These are phyloP conservation scores for Clytia hemisphaerica DNA, from an alignment of 30 jellyfish, hydroid and myxozoan genomes.

Conservation along the genomic window DNA sequence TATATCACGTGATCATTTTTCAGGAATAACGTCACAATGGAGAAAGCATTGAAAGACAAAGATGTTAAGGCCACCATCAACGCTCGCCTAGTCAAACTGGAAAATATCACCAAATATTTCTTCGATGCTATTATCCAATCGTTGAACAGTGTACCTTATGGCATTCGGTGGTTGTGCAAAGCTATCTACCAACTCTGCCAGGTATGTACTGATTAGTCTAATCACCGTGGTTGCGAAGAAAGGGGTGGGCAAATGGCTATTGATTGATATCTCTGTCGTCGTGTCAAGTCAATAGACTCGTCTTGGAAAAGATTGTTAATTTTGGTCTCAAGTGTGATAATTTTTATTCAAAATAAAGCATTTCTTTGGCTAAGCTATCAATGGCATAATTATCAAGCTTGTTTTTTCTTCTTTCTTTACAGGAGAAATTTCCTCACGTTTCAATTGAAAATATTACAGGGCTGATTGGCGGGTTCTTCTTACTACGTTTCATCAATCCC, in stretches of 20 bases:
- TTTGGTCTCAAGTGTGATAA: too few species aligned
- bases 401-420: slow-evolving; percentile 3
- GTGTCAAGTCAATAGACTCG: too few species aligned
- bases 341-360: too few species aligned
- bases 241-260: too few species aligned
- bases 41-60: slow-evolving; percentile 65
- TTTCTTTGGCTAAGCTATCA: too few species aligned
- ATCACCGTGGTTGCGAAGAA: too few species aligned
- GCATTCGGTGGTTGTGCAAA: slow-evolving; percentile 92
- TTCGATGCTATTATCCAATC: slow-evolving; percentile 77
- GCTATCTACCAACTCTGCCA: slow-evolving; percentile 82
- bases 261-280: too few species aligned
- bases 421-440: slow-evolving; percentile 81
- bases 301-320: too few species aligned
- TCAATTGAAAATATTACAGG: slow-evolving; percentile 74
- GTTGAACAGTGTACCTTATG: slow-evolving; percentile 86
- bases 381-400: too few species aligned
- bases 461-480: slow-evolving; percentile 92
- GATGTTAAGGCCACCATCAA: slow-evolving; percentile 47
- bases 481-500: slow-evolving; percentile 90
- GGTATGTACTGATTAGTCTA: slow-evolving; percentile 39
- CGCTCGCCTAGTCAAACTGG: slow-evolving; percentile 46
- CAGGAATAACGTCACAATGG: slow-evolving; percentile 53
- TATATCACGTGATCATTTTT: too few species aligned
- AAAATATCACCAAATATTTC: slow-evolving; percentile 35